A percentile compares a stretch with the other conserved stretches of the same genome.
Conservation (phyloP, 2,888 invertebrate species). For the Cantharis lateralis region DNA sequence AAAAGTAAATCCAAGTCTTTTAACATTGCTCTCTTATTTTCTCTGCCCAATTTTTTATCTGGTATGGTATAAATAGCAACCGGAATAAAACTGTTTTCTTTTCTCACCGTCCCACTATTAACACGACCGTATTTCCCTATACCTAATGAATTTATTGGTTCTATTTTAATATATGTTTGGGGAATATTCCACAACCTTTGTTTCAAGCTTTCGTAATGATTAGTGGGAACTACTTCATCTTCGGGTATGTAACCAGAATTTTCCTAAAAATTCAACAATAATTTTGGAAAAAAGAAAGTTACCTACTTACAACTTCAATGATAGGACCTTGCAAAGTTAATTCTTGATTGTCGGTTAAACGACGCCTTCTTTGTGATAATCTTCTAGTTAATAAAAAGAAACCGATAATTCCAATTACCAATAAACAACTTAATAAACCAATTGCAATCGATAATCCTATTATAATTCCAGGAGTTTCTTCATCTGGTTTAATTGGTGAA, state of each 20-base stretch:
- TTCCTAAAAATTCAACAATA: conserved; percentile 56
- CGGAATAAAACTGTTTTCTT: conserved; percentile 61
- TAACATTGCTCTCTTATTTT: conserved; percentile 60
- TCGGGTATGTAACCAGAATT: conserved; percentile 79
- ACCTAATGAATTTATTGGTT: conserved; percentile 66
- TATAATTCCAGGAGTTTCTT: conserved; percentile 54
- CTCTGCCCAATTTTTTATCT: conserved; percentile 57
- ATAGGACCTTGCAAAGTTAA: conserved; percentile 79
- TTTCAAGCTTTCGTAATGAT: conserved; percentile 76
- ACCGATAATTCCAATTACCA: conserved; percentile 66
- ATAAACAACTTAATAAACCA: conserved; percentile 67
- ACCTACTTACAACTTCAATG: conserved; percentile 67
- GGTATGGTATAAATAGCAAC: conserved; percentile 70
- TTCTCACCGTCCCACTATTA: conserved; percentile 70
- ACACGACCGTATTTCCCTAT: conserved; percentile 80
- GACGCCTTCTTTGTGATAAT: conserved; percentile 54
- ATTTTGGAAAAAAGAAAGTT: not conserved
- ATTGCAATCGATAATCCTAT: conserved; percentile 65
- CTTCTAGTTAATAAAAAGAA: conserved; percentile 65
- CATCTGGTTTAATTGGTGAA: conserved; percentile 55
- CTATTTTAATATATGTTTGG: conserved; percentile 72
- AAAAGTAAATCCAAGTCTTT: conserved; percentile 75
- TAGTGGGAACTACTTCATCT: conserved; percentile 66
- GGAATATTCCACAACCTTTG: conserved; percentile 77
- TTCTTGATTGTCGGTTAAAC: conserved; percentile 66